These are phyloP conservation scores for Diplazon laetatorius DNA, from an alignment of 2,888 invertebrate species.

Conservation along the genomic window DNA sequence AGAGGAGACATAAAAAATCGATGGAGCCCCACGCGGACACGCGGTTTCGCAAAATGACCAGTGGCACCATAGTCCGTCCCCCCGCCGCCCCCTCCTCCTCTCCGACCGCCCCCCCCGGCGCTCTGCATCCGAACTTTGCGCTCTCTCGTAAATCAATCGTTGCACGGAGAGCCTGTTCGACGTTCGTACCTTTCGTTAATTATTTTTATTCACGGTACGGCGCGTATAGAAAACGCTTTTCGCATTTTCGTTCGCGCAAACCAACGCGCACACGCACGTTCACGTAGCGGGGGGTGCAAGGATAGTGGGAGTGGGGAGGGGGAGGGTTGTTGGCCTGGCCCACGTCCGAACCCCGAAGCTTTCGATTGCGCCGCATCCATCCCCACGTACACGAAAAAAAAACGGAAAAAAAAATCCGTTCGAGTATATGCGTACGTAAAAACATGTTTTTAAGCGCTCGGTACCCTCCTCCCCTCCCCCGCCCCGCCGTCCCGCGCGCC, in stretches of 20 bases:
- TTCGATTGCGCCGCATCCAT: conserved; percentile 48
- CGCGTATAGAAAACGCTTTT: conserved; percentile 70
- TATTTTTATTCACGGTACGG: conserved; percentile 78
- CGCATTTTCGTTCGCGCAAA: conserved; percentile 57
- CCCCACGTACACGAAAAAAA: conserved; percentile 31
- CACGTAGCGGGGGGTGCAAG: no score
- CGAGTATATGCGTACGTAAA: neutral
- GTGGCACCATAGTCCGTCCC: conserved; percentile 52
- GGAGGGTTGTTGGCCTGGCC: no score
- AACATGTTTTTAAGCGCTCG: conserved; percentile 47
- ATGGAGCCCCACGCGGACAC: conserved; percentile 75
- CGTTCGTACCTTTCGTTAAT: conserved; percentile 77
- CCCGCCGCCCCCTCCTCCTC: no score
- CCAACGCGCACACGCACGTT: conserved; percentile 46
- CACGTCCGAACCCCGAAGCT: conserved; percentile 24
- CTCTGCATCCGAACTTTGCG: conserved; percentile 71
- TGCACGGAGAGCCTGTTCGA: conserved; percentile 68
- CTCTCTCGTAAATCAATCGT: conserved; percentile 77
- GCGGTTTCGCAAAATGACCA: conserved; percentile 77
- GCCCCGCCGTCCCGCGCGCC: neutral
- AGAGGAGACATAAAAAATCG: conserved; percentile 73
- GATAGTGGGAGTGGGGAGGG: no score
- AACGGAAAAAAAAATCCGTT: no score
- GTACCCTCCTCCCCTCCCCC: neutral
- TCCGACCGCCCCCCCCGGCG: no score